Conservation (phyloP, 1,140 invertebrate species). For the Araneus ventricosus region DNA sequence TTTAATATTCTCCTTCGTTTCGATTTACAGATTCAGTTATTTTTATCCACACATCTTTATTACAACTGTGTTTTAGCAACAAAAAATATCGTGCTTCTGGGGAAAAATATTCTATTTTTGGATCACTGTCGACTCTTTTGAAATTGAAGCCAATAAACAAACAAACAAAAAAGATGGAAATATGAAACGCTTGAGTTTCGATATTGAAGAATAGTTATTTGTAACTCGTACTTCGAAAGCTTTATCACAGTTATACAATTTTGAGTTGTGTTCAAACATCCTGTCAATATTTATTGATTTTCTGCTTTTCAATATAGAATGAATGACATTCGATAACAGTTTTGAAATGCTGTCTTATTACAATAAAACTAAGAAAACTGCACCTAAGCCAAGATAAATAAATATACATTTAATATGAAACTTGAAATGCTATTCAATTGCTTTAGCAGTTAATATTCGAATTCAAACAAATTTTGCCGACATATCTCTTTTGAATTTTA, state of each 20-base stretch:
- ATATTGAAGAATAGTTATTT: not conserved
- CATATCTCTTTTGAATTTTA: too few species aligned
- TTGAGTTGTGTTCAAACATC: not conserved
- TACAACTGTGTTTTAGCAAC: not conserved
- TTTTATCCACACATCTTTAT: slow-evolving; percentile 12
- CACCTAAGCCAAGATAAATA: too few species aligned
- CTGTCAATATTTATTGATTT: too few species aligned
- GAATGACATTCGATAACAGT: too few species aligned
- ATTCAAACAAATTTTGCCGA: too few species aligned
- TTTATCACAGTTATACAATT: not conserved
- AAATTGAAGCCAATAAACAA: not conserved
- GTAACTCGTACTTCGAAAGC: not conserved
- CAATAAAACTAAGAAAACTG: too few species aligned
- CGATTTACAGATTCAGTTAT: slow-evolving; percentile 45
- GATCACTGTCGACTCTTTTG: not conserved
- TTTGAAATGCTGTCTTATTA: too few species aligned
- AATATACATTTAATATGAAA: too few species aligned
- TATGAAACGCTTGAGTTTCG: not conserved
- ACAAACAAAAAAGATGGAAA: not conserved
- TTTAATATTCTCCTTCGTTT: slow-evolving; percentile 8
- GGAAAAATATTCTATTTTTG: not conserved
- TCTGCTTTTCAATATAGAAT: too few species aligned
- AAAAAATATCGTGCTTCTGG: not conserved
- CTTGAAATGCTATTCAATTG: too few species aligned
- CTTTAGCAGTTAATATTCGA: too few species aligned